Base-by-base conservation (phyloP, 2,113 vertebrate species). In the Petrocephalus microphthalmus region DNA sequence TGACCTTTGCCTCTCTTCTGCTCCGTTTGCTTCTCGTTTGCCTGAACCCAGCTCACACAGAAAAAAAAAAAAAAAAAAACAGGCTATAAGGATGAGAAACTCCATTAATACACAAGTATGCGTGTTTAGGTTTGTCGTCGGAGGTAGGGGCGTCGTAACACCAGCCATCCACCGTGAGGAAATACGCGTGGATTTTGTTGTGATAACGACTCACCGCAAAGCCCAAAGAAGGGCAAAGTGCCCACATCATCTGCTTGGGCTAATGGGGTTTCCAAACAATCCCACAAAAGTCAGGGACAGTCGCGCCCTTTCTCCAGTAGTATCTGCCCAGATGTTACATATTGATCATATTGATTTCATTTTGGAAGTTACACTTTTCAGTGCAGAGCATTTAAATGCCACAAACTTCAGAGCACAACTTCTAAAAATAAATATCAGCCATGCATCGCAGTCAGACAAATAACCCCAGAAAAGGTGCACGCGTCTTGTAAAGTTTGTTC, bases 1-100 rank as follows among this genome's bases (percentile, higher is more conserved):
- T 85, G n/a, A 85, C 84, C 84, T 85, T 85, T 85, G 84, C 29
- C 29, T 52, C 25, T 54, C n/a, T 85, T n/a, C 84, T 54, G 5
- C 17, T 54, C 25, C 15, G 10, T 37, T 85, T 56, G 11, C 51
- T 29, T 33, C 84, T 25, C 33, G 51, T 47, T n/a, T 85, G 84
- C 47, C 49, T 25, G 52, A 15, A 17, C 53, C 52, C 52, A 25
- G 84, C 29, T 37, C 51, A 19, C 84, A 56, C 52, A 37, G 29
- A 74, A 19, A 85, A 0, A 56, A 42, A 33, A 74, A 74, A 19
- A 85, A 74, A 74, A 19, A 85, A 0, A 56, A 42, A 33, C 15
- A 1, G 17, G 84, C 11, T 29, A 85, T 85, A 37, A 37, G 11
- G 29, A 29, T 17, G 45, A n/a, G 25, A 56, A 85, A 54, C n/a